Percentiles rank a stretch among this genome's conserved stretches.
phyloP scores from a whole-genome alignment of 2,888 invertebrate genomes.

The Meganola albula region DNA sequence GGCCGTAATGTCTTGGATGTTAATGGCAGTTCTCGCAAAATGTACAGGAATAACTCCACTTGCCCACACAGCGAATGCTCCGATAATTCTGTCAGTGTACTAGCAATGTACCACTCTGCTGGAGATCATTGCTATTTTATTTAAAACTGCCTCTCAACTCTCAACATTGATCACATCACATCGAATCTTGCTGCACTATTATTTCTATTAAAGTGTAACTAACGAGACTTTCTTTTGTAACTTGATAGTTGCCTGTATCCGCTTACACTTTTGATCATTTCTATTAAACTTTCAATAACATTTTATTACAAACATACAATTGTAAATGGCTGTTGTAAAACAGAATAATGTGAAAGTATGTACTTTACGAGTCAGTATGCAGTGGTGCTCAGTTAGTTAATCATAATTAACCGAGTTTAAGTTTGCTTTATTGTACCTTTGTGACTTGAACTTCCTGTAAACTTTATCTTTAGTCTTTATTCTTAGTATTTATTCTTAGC shows the following conservation, averaged over 20 bases:
- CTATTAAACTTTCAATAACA: constrained; percentile 50
- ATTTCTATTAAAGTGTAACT: constrained; percentile 44
- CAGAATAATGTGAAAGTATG: constrained; percentile 9
- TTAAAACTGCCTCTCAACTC: constrained; percentile 35
- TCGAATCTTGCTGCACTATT: constrained; percentile 45
- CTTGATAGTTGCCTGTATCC: constrained; percentile 50
- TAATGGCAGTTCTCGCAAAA: constrained; percentile 65
- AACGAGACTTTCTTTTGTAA: constrained; percentile 63
- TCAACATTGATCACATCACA: constrained; percentile 40
- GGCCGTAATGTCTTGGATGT: constrained; percentile 46
- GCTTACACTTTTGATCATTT: constrained; percentile 50
- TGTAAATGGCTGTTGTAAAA: constrained; percentile 9
- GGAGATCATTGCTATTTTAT: constrained; percentile 59
- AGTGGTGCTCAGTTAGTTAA: too few species aligned
- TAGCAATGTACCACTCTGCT: constrained; percentile 66
- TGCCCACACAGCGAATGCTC: constrained; percentile 48
- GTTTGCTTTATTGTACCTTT: too few species aligned
- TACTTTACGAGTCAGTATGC: too few species aligned
- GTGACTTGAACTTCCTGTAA: too few species aligned
- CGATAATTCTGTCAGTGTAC: constrained; percentile 66
- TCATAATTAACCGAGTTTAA: too few species aligned
- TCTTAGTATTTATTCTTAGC: too few species aligned
- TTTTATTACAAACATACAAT: constrained; percentile 37
- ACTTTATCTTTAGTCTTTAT: too few species aligned
- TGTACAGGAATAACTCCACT: constrained; percentile 63